Evolutionary conservation across 2,888 invertebrate species (phyloP).

Genomic region (Griposia aprilina): DNA sequence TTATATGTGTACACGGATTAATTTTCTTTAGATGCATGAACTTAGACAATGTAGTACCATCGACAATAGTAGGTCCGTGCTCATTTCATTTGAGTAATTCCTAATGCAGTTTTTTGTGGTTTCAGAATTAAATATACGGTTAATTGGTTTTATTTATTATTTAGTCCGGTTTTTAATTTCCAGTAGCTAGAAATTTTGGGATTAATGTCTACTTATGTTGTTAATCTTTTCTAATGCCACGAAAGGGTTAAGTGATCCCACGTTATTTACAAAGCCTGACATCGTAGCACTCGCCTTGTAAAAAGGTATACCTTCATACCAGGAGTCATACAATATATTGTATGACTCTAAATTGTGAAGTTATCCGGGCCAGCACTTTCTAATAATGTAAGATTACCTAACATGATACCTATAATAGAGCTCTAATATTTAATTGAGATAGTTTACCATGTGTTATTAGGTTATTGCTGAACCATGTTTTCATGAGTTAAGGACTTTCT

Average conservation of each 20-base stretch:
- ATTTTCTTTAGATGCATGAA: slow-evolving; percentile 80
- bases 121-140: slow-evolving; percentile 72
- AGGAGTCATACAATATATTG: too few relatives aligned
- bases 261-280: slow-evolving; percentile 3
- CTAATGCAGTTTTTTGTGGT: slow-evolving; percentile 76
- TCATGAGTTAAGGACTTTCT: not conserved
- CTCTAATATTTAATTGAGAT: not conserved
- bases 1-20: slow-evolving; percentile 81
- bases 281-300: not conserved
- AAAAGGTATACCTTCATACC: too few relatives aligned
- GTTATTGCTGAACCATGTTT: not conserved
- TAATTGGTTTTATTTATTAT: slow-evolving; percentile 75
- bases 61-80: slow-evolving; percentile 77
- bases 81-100: slow-evolving; percentile 76
- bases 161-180: slow-evolving; percentile 66
- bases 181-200: slow-evolving; percentile 53
- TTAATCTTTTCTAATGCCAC: slow-evolving; percentile 31
- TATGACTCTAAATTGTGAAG: not conserved
- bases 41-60: slow-evolving; percentile 81
- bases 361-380: not conserved
- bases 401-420: not conserved
- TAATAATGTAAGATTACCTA: not conserved
- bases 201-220: slow-evolving; percentile 51
- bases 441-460: not conserved
- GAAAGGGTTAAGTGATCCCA: slow-evolving; percentile 40